Evolutionary conservation across 2,797 vertebrate species (phyloP).

Genomic region (Ciconia nigra): DNA sequence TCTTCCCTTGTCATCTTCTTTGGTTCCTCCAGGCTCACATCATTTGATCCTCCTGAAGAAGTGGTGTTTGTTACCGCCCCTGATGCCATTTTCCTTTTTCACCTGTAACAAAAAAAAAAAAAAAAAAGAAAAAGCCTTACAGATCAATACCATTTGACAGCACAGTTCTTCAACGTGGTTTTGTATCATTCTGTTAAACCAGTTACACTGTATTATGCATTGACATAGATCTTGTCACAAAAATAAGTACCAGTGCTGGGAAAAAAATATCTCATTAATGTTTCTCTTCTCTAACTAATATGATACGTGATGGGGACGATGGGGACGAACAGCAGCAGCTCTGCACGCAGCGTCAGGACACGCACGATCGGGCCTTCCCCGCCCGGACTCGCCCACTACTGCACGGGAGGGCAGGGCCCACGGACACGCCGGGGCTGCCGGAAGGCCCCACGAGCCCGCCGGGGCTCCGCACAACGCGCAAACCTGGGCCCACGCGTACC

Average conservation of each 20-base stretch:
- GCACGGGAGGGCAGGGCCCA: no score
- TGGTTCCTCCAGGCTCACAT: slow-evolving; percentile 91
- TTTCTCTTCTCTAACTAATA: neutral
- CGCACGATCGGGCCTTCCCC: neutral
- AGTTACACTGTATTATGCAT: accelerated
- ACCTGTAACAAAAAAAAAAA: neutral
- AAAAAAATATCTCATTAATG: accelerated
- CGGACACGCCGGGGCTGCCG: neutral
- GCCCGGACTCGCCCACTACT: no score
- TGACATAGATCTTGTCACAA: accelerated
- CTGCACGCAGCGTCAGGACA: neutral
- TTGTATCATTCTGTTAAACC: accelerated
- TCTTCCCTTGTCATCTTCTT: slow-evolving; percentile 99
- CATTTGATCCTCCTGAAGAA: slow-evolving; percentile 71
- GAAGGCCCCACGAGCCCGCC: neutral
- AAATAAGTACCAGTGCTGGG: accelerated
- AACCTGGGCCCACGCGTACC: accelerated
- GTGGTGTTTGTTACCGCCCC: neutral
- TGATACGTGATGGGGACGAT: accelerated
- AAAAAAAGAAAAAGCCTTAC: accelerated
- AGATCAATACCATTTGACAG: accelerated
- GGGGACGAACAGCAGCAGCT: neutral
- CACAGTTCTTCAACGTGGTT: neutral
- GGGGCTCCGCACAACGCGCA: neutral
- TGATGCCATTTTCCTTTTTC: slow-evolving; percentile 40